Base-by-base conservation (phyloP, 1,140 invertebrate genomes). In the Brachionus manjavacas region DNA sequence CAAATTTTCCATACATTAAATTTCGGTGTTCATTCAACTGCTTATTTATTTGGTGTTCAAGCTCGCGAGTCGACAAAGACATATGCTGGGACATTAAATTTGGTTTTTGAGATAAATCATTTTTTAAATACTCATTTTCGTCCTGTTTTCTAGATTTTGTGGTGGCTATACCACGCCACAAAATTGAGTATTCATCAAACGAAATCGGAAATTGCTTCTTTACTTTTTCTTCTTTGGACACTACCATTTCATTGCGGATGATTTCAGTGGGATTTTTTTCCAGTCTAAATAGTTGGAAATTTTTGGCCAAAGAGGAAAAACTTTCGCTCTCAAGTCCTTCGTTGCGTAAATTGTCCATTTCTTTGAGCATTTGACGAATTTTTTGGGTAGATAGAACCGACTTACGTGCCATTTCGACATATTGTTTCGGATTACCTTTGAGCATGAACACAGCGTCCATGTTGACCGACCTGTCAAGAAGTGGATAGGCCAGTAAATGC, bases 381-480 rank as follows among this genome's bases (percentile, higher is more conserved):
- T 81, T 81, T 64, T 68, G 52, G 14, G 35, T 81, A 12, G 64
- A 60, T 31, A 23, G 11, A 60, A 81, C 79, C 2, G 79, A 81
- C 12, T 81, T 52, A 28, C 41, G 31, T 2, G 52, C 79, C 20
- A 81, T 41, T 43, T 28, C 16, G 2, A 9, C 79, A 35, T 81
- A 81, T 28, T 68, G 79, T 23, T 81, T 46, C 0, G 79, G 79
- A 81, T 81, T 68, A n/a, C 64, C 79, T 81, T 81, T 81, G 14
- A 64, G 64, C 52, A 81, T 60, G 20, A 81, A 81, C n/a, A 81
- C 79, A 12, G 79, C 79, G n/a, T 81, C 79, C 28, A 81, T 60
- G 39, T 81, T 81, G 11, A 64, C 79, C 14, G 79, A 60, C n/a
- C 79, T 23, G 25, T 81, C 79, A 16, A 81, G 39, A 6, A 81